These are phyloP conservation scores for Scotopteryx bipunctaria DNA, from an alignment of 2,888 invertebrate species.

Conservation along the genomic window DNA sequence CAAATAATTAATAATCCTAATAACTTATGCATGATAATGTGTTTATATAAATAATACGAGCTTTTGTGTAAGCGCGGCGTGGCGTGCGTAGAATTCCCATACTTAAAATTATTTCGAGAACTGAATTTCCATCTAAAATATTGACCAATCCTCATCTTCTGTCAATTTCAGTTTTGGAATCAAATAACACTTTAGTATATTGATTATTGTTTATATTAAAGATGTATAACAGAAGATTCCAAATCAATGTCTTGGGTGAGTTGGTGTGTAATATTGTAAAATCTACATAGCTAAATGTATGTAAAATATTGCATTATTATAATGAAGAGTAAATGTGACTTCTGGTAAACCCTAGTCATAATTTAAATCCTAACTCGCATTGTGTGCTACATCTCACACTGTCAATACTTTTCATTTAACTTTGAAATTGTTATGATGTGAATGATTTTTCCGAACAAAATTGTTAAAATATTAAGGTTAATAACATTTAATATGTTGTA, in stretches of 20 bases:
- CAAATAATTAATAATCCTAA: constrained; percentile 50
- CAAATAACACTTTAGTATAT: constrained; percentile 22
- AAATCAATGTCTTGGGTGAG: constrained; percentile 18
- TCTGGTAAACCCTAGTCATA: constrained; percentile 36
- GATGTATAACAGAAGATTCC: constrained; percentile 21
- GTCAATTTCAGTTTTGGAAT: constrained; percentile 18
- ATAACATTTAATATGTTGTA: constrained; percentile 11
- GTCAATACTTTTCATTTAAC: constrained; percentile 12
- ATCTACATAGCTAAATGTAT: constrained; percentile 19
- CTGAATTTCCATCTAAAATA: constrained; percentile 27
- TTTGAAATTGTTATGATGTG: constrained; percentile 18
- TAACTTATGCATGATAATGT: constrained; percentile 46
- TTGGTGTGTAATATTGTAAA: constrained; percentile 23
- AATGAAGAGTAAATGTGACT: constrained; percentile 29
- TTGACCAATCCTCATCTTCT: constrained; percentile 42
- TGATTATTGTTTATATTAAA: constrained; percentile 20
- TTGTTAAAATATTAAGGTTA: constrained; percentile 8
- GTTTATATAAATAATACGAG: constrained; percentile 38
- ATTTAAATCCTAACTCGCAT: constrained; percentile 26
- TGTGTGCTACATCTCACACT: constrained; percentile 20
- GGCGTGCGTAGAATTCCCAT: constrained; percentile 28
- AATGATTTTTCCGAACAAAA: constrained; percentile 23
- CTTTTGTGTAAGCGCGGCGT: constrained; percentile 33
- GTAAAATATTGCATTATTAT: constrained; percentile 23
- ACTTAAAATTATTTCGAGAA: constrained; percentile 19